Evolutionary conservation across 2,113 vertebrate species (phyloP).

Genomic region (Donacobius atricapilla): DNA sequence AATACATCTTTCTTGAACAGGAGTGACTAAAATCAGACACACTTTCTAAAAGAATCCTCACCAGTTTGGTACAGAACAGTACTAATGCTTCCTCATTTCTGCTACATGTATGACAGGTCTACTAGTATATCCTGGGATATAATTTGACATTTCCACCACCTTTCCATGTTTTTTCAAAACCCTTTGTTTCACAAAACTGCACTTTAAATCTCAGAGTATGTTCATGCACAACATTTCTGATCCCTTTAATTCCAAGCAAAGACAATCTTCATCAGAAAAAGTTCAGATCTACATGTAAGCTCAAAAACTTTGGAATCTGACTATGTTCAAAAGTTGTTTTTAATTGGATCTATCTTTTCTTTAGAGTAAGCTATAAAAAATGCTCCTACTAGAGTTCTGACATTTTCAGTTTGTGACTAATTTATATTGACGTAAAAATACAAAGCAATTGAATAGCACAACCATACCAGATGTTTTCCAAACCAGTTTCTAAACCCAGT

Average conservation of each 20-base stretch:
- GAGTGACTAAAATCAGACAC: not conserved
- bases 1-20: not conserved
- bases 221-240: not conserved
- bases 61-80: not conserved
- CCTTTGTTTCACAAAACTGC: not conserved
- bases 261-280: not conserved
- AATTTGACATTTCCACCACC: not conserved
- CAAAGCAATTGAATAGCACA: not conserved
- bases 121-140: not conserved
- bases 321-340: not conserved
- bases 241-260: not conserved
- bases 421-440: not conserved
- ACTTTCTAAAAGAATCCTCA: not conserved
- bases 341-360: not conserved
- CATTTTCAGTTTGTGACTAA: not conserved
- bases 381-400: not conserved
- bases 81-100: not conserved
- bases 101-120: not conserved
- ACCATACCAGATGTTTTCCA: not conserved
- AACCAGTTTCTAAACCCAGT: not conserved
- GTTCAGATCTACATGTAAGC: not conserved
- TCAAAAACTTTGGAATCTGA: not conserved
- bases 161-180: not conserved
- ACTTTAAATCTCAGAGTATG: not conserved
- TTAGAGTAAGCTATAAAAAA: not conserved